Base-by-base conservation (phyloP, 2,797 vertebrate species). In the Anguilla megastoma region DNA sequence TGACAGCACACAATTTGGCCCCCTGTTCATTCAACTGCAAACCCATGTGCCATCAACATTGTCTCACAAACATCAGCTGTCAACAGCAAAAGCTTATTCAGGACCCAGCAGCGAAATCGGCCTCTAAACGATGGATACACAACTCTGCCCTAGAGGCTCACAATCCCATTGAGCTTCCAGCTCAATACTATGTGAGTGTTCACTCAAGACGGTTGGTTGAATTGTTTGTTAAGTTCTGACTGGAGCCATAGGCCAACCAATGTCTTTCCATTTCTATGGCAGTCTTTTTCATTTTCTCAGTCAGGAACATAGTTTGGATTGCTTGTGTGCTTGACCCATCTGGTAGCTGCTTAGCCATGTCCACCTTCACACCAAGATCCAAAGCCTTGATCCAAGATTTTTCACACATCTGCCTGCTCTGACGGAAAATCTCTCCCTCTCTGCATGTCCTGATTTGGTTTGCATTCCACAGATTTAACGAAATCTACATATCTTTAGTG, bases 361-460 rank as follows among this genome's bases (percentile, higher is more conserved):
- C 30, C 24, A 50, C 79, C 41, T 12, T 41, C 33, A 33, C 33
- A 36, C 45, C 1, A 10, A 82, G 45, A 50, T 50, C 6, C 79
- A 48, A 10, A 10, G 84, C 10, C 27, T 74, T 63, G 33, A 16
- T 76, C 66, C 63, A 30, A 18, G 14, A 24, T 69, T 45, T 66
- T 30, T 30, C 3, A 50, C 56, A 69, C 27, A 33, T 58, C 60
- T 30, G 6, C 12, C 2, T 84, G 27, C 0, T 58, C 74, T 24
- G 7, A 63, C 0, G 3, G 27, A 27, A 82, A 56, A 50, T 12
- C 21, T n/a, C 18, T 18, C 76, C 33, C 10, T 36, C 54, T 84
- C 52, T 45, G 33, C 76, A 56, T 87, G 18, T 8, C 87, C 66
- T 54, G 18, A 48, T 27, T 52, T 41, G 66, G 63, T 30, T 88